These are phyloP conservation scores for Eira barbara DNA, from an alignment of 2,113 vertebrate genomes.

Conservation along the genomic window DNA sequence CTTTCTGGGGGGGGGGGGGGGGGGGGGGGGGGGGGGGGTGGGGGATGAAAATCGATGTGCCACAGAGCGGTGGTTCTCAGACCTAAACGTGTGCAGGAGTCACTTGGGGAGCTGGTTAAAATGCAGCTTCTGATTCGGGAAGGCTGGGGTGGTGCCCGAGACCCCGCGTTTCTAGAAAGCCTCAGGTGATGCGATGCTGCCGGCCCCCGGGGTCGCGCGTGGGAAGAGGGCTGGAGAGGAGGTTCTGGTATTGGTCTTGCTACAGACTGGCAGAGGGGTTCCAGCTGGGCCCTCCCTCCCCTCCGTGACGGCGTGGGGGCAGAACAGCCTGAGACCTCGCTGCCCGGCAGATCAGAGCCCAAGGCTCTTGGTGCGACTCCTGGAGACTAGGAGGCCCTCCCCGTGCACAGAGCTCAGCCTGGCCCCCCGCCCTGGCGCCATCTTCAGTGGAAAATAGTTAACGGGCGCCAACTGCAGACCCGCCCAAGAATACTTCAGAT, in stretches of 20 bases:
- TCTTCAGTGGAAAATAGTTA: slow-evolving; percentile 40
- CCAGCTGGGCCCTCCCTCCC: background rate
- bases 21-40: background rate
- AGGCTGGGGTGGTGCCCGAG: background rate
- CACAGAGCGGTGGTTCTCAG: background rate
- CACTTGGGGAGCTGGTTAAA: background rate
- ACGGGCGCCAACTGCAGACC: slow-evolving; percentile 25
- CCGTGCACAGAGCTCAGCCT: background rate
- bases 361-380: background rate
- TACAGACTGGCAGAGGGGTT: too few relatives aligned
- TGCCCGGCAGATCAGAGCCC: background rate
- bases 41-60: background rate
- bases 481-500: slow-evolving; percentile 53
- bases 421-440: background rate
- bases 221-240: background rate
- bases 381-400: background rate
- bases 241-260: background rate
- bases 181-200: fast-evolving
- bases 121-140: background rate
- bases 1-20: background rate
- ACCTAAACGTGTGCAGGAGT: background rate
- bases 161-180: background rate
- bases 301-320: fast-evolving
- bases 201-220: background rate
- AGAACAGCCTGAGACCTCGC: background rate